These are phyloP conservation scores for Calephelis virginiensis DNA, from an alignment of 1,140 invertebrate species.

Conservation along the genomic window DNA sequence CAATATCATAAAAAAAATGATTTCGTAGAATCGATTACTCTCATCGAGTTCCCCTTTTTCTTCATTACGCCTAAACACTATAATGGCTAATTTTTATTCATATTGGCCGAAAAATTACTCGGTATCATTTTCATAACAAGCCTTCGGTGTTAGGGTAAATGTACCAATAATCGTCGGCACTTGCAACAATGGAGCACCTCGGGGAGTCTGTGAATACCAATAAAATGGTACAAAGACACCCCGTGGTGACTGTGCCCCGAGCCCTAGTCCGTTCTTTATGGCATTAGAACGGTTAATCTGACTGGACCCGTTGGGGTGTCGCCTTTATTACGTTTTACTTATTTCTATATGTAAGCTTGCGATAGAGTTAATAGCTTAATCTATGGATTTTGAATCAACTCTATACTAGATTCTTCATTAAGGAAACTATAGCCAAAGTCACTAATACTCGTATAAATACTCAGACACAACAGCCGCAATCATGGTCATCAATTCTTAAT, in stretches of 20 bases:
- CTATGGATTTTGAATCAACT: neutral
- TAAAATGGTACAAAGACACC: constrained; percentile 64
- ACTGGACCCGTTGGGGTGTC: constrained; percentile 38
- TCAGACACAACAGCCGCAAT: too few species aligned
- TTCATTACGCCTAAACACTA: neutral
- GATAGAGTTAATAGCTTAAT: constrained; percentile 8
- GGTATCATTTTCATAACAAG: constrained; percentile 40
- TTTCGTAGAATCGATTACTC: neutral
- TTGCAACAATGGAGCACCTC: constrained; percentile 42
- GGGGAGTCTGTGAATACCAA: constrained; percentile 56
- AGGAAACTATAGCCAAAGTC: too few species aligned
- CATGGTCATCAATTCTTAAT: too few species aligned
- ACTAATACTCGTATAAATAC: too few species aligned
- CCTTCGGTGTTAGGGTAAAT: constrained; percentile 32
- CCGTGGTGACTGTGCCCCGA: constrained; percentile 41
- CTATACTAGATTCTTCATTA: too few species aligned
- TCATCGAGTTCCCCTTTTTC: neutral
- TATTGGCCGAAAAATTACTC: constrained; percentile 40
- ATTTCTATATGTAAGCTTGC: constrained; percentile 1
- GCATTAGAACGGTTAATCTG: constrained; percentile 59
- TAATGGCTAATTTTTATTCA: constrained; percentile 11
- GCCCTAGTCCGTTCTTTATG: constrained; percentile 43
- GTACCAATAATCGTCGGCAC: constrained; percentile 34
- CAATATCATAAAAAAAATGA: neutral
- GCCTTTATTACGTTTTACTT: constrained; percentile 13